Conservation (phyloP, 2,888 invertebrate species). For the Ctena decussata region DNA sequence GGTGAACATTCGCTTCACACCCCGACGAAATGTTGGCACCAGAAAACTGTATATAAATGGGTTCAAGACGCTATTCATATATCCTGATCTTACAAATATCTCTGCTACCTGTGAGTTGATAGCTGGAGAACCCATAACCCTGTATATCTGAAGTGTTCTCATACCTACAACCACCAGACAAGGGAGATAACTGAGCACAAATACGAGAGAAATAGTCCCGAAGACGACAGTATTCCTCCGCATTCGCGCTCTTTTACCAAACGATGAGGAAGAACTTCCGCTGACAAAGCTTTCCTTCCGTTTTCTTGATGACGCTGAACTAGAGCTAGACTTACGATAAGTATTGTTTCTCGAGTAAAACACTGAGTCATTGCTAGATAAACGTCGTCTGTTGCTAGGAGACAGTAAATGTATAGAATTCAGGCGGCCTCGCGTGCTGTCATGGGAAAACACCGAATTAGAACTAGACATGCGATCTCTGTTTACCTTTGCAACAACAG, state of each 20-base stretch:
- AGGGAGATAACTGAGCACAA: constrained; percentile 47
- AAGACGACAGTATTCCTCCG: constrained; percentile 40
- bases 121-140: background rate
- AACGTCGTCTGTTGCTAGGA: background rate
- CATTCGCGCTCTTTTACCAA: constrained; percentile 28
- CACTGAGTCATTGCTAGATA: background rate
- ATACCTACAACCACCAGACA: constrained; percentile 28
- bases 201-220: constrained; percentile 34
- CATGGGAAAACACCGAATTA: background rate
- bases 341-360: background rate
- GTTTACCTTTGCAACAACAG: background rate
- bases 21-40: constrained; percentile 37
- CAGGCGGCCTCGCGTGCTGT: background rate
- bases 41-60: constrained; percentile 47
- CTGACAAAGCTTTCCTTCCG: background rate
- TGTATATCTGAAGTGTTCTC: constrained; percentile 23
- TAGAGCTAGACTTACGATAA: background rate
- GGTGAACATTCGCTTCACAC: constrained; percentile 11
- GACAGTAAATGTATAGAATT: background rate
- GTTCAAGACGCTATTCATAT: constrained; percentile 33
- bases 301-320: background rate
- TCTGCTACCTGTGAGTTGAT: constrained; percentile 29
- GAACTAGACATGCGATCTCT: background rate
- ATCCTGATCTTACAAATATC: constrained; percentile 33
- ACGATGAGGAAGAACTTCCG: background rate